Evolutionary conservation across 2,797 vertebrate genomes (phyloP).

Genomic region (Darevskia nairensis): DNA sequence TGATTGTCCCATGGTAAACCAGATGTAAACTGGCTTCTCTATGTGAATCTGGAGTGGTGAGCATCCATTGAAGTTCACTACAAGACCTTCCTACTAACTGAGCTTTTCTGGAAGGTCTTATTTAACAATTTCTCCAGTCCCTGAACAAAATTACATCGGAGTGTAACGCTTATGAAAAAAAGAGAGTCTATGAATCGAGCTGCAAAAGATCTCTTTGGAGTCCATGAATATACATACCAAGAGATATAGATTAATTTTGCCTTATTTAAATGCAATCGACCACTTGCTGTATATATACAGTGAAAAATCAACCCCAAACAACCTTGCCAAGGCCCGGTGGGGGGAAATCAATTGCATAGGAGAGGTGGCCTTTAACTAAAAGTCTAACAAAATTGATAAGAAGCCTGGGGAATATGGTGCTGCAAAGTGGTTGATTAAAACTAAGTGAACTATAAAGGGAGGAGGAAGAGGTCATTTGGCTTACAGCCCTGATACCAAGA

Average conservation of each 20-base stretch:
- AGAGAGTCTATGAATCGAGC: not conserved
- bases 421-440: slow-evolving; percentile 15
- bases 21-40: no score
- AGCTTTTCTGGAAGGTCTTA: not conserved
- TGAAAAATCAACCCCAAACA: not conserved
- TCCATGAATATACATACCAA: not conserved
- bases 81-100: not conserved
- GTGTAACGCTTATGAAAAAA: not conserved
- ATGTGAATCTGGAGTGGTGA: not conserved
- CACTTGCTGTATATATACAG: not conserved
- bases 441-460: slow-evolving; percentile 9
- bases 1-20: no score
- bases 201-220: not conserved
- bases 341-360: not conserved
- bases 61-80: not conserved
- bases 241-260: not conserved
- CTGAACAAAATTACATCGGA: not conserved
- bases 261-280: slow-evolving; percentile 23
- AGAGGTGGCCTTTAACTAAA: slow-evolving; percentile 11
- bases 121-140: not conserved
- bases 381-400: slow-evolving; percentile 30
- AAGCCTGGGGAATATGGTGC: not conserved
- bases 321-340: slow-evolving; percentile 4
- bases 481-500: not conserved
- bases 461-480: not conserved